phyloP scores from a whole-genome alignment of 2,113 vertebrate species.

The Cryptomyrus ogoouensis region DNA sequence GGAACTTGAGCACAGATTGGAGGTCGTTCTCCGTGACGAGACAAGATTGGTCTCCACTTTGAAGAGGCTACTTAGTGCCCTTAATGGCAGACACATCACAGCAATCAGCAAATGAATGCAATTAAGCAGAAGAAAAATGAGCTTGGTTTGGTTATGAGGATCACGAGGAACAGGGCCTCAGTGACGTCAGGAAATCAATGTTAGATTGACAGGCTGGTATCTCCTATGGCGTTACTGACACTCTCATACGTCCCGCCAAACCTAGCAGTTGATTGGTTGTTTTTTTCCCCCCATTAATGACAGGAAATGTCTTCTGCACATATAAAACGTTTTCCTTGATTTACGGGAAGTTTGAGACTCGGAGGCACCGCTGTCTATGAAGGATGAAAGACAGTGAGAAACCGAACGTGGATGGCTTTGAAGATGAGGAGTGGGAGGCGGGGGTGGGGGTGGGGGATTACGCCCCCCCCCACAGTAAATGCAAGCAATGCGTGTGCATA shows the following conservation, averaged over 20 bases:
- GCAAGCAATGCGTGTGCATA: neutral
- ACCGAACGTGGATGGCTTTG: neutral
- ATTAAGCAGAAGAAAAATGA: slow-evolving; percentile 37
- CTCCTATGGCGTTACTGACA: neutral
- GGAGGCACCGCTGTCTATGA: neutral
- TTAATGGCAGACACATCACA: slow-evolving; percentile 45
- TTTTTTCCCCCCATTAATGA: neutral
- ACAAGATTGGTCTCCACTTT: slow-evolving; percentile 38
- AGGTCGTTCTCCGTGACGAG: slow-evolving; percentile 49
- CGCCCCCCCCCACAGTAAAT: neutral
- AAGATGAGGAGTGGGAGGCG: neutral
- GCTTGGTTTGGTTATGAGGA: neutral
- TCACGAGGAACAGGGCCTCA: neutral
- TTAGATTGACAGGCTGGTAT: neutral
- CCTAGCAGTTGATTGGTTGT: neutral
- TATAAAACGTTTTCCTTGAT: neutral
- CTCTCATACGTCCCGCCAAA: neutral
- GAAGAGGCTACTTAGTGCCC: slow-evolving; percentile 44
- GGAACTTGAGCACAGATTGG: slow-evolving; percentile 51
- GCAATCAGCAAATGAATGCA: slow-evolving; percentile 50
- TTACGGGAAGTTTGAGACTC: neutral
- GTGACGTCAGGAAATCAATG: neutral
- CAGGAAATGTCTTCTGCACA: neutral
- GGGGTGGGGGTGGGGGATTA: neutral
- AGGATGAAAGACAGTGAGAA: neutral